These are phyloP conservation scores for Cuniculus paca DNA, from an alignment of 2,797 vertebrate genomes.

Conservation along the genomic window DNA sequence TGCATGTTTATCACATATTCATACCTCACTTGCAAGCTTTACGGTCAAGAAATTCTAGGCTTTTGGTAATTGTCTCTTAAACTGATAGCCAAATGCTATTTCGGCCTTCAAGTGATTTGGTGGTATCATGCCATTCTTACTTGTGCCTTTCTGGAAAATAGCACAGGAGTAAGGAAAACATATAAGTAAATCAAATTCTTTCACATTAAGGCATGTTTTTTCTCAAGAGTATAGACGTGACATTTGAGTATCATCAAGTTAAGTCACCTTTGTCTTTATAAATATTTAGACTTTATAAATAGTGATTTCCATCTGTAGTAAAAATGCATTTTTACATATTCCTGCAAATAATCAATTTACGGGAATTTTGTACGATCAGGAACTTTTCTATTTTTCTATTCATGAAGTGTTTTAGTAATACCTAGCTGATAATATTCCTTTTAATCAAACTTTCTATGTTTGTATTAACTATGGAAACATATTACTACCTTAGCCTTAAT, in stretches of 20 bases:
- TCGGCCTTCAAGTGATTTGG: slow-evolving; percentile 40
- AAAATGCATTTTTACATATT: neutral
- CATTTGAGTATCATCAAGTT: neutral
- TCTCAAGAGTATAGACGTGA: neutral
- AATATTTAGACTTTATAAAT: neutral
- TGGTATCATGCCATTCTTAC: slow-evolving; percentile 56
- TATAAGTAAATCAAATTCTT: neutral
- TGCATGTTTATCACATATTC: slow-evolving; percentile 14
- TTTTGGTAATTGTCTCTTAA: slow-evolving; percentile 55
- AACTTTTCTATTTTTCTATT: neutral
- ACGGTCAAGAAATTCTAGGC: slow-evolving; percentile 26
- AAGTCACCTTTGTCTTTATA: neutral
- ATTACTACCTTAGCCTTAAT: neutral
- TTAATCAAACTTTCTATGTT: neutral
- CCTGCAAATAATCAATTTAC: neutral
- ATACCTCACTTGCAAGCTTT: slow-evolving; percentile 6
- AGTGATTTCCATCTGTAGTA: neutral
- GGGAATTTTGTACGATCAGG: neutral
- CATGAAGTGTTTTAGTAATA: neutral
- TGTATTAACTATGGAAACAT: neutral
- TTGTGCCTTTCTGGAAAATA: slow-evolving; percentile 66
- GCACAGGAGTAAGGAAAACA: slow-evolving; percentile 39
- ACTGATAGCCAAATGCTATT: slow-evolving; percentile 63
- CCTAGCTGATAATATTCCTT: neutral
- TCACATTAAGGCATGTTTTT: neutral